Evolutionary conservation across 2,797 vertebrate species (phyloP), one percentile per base, ranked within the genome.

Genomic region (Mormyrops attenuatus): DNA sequence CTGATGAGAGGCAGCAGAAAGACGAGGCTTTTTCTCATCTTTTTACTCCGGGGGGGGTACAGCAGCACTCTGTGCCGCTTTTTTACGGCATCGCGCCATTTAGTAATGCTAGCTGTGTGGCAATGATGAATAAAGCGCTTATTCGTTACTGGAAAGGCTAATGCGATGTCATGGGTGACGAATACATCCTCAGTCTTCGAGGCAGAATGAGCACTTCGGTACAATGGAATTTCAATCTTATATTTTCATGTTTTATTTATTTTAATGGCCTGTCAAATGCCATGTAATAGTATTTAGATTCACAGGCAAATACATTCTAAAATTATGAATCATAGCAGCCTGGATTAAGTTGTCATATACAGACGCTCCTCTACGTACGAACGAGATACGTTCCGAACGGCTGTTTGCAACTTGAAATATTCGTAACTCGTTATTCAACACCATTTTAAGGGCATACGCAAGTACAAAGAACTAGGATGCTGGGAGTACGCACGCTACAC

Each of bases 1-100:
- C 88, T 41, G 88, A 88, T 90, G 77, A 86, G 41, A 77, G 63
- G 80, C 38, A 60, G 85, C 47, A 88, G 85, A 34, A 86, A 85
- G 60, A 63, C 60, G 5, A 52, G 53, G n/a, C 85, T 34, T 22
- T 41, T 49, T 34, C 52, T 80, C 26, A 30, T 88, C 57, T 50
- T 22, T 60, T 60, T 5, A 63, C 73, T 38, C 3, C 0, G 47
- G 52, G n/a, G 38, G 44, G 17, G 11, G n/a, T n/a, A 11, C 5
- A 57, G 30, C 85, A 34, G 6, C 52, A 41, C 53, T 63, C 38
- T 22, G 8, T 5, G 8, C 8, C 1, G n/a, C 9, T 50, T 22
- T 88, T 13, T 66, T 26, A 52, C 38, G 1, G 52, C 57, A 49
- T 15, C 44, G 53, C 20, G 22, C 11, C 20, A 26, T 60, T 88